Conservation (phyloP, 2,113 vertebrate species). For the Bos javanicus region DNA sequence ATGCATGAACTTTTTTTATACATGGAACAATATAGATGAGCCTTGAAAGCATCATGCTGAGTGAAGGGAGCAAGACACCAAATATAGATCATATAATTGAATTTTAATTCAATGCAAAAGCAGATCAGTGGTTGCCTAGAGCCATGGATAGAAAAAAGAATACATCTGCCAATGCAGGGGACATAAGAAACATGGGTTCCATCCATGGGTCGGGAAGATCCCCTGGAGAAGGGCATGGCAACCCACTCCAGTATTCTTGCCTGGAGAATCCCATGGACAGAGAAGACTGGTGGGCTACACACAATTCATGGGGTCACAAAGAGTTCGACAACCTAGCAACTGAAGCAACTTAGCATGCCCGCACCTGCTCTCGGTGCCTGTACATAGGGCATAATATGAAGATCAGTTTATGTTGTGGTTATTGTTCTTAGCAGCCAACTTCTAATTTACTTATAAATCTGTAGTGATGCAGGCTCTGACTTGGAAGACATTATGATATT, state of each 20-base stretch:
- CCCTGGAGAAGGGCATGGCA: background rate
- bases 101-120: background rate
- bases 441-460: background rate
- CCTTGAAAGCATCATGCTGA: background rate
- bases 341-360: background rate
- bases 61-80: background rate
- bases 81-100: background rate
- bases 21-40: background rate
- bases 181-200: background rate
- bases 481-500: conserved; percentile 62
- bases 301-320: background rate
- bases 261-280: background rate
- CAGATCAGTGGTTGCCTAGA: background rate
- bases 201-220: background rate
- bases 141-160: background rate
- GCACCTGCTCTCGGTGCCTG: background rate
- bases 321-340: background rate
- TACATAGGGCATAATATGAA: background rate
- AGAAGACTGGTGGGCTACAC: background rate
- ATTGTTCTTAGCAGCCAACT: background rate
- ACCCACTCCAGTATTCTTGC: background rate
- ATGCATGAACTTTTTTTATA: background rate
- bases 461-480: background rate
- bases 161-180: background rate
- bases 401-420: background rate